Evolutionary conservation across 2,888 invertebrate species (phyloP), one percentile per base, ranked within the genome.

Genomic region (Margaritifera margaritifera): DNA sequence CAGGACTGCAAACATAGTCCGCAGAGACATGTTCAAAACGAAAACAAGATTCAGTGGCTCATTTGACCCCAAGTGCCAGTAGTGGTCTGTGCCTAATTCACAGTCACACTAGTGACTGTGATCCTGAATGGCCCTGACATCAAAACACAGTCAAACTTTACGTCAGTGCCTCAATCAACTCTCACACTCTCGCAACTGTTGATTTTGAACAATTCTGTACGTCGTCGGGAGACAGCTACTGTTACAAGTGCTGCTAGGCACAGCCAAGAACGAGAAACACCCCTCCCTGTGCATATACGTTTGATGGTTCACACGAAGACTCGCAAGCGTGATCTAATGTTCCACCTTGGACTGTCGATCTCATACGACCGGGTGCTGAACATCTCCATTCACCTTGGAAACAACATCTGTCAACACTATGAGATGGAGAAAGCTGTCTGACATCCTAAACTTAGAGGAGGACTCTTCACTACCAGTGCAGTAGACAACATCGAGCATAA

Each of bases 401-500:
- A 72, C 42, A 25, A 52, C 8, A 66, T 65, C 4, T 76, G 69
- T 59, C 58, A 24, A 20, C 24, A 62, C 19, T 77, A 62, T 57
- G 53, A 69, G 1, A 20, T 61, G 20, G 68, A 66, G 20, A 62
- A 68, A 24, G 42, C 58, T 54, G 72, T 80, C 5, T 80, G 78
- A 61, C 74, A 74, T 4, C 25, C 65, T 18, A 61, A 68, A 22
- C 70, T 74, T 11, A 54, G 63, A 55, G 55, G 27, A 31, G 66
- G 71, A 54, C 19, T 76, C 19, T 76, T 78, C 61, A 75, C 72
- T 19, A 71, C 72, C 25, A 64, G 62, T 19, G 76, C 72, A 24
- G 63, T 75, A 18, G 78, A 78, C 55, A 79, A 76, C 31, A 79
- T 79, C 50, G 75, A 80, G 53, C 74, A 78, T 59, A 74, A 77